These are phyloP conservation scores for Pterostichus niger DNA, from an alignment of 2,888 invertebrate species.

Conservation along the genomic window DNA sequence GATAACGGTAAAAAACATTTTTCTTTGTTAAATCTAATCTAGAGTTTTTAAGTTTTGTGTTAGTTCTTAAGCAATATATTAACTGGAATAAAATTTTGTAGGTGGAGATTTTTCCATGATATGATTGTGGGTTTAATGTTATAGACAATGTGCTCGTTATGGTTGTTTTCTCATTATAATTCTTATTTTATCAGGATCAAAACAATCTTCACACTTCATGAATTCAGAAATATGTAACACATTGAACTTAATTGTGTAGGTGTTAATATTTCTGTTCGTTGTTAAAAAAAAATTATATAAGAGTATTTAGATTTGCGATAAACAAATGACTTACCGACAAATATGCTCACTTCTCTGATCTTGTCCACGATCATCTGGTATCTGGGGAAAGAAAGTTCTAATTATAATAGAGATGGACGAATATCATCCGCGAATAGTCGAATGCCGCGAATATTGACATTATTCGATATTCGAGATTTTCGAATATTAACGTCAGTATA, in stretches of 20 bases:
- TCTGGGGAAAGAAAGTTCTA: too few relatives aligned
- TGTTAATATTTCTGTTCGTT: not conserved
- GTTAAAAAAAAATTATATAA: not conserved
- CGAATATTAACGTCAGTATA: too few relatives aligned
- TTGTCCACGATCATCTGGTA: too few relatives aligned
- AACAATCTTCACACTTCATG: conserved; percentile 42
- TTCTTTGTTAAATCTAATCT: conserved; percentile 21
- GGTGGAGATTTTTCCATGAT: conserved; percentile 18
- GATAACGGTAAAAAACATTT: conserved; percentile 11
- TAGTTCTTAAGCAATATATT: conserved; percentile 17
- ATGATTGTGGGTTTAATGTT: conserved; percentile 27
- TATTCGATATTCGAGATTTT: too few relatives aligned
- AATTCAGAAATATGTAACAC: conserved; percentile 23
- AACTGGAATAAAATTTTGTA: conserved; percentile 25
- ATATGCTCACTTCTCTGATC: not conserved
- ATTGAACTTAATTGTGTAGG: conserved; percentile 2
- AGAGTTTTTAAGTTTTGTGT: conserved; percentile 4
- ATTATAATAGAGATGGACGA: too few relatives aligned
- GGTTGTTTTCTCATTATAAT: conserved; percentile 46
- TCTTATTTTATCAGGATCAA: conserved; percentile 42
- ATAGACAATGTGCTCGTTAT: conserved; percentile 32
- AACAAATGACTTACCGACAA: not conserved
- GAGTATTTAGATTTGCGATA: conserved; percentile 6
- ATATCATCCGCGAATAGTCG: too few relatives aligned
- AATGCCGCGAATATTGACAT: too few relatives aligned